These are phyloP conservation scores for Chouioia cunea DNA, from an alignment of 2,888 invertebrate genomes.

Conservation along the genomic window DNA sequence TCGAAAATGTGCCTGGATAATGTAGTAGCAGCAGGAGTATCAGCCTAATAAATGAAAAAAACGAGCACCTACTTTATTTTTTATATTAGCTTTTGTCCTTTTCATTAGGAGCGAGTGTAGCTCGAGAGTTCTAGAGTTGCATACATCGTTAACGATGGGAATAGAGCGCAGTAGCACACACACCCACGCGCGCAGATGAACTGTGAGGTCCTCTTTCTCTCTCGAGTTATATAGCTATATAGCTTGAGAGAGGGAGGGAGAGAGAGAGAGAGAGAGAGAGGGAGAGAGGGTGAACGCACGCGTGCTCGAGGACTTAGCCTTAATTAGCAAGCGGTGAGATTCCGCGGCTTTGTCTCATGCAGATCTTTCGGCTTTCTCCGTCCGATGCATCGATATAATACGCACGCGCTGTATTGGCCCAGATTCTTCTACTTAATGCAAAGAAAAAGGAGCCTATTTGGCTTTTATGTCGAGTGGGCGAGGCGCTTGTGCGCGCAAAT, in stretches of 20 bases:
- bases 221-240: too few species aligned
- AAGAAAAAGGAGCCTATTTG: too few species aligned
- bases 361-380: conserved; percentile 55
- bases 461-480: too few species aligned
- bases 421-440: conserved; percentile 60
- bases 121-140: background rate
- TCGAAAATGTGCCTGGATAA: background rate
- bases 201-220: background rate
- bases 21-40: background rate
- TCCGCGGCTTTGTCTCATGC: conserved; percentile 46
- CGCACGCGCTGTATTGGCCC: conserved; percentile 51
- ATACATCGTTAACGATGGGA: conserved; percentile 36
- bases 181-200: conserved; percentile 28
- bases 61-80: background rate
- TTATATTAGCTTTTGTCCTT: background rate
- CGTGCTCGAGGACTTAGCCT: conserved; percentile 51
- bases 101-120: background rate
- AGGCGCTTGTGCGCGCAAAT: conserved; percentile 38
- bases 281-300: conserved; percentile 6
- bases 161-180: conserved; percentile 28
- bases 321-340: conserved; percentile 56
- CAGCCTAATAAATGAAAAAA: background rate
- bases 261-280: background rate
- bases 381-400: conserved; percentile 42
- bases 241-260: too few species aligned